Base-by-base conservation (phyloP, 2,797 vertebrate genomes). In the Miichthys miiuy region DNA sequence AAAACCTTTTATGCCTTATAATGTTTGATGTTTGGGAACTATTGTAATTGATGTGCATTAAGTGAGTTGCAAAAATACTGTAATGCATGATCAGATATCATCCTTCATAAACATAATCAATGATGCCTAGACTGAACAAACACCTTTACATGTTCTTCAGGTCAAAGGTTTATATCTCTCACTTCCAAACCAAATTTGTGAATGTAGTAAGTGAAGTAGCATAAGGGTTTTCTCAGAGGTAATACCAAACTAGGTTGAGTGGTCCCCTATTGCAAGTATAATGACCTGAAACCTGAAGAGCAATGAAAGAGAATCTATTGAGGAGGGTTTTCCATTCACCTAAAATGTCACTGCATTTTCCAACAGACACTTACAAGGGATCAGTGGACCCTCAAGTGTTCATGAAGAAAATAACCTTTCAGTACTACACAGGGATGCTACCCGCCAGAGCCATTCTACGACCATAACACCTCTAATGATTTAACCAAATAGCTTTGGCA, bases 361-460 rank as follows among this genome's bases (percentile, higher is more conserved):
- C 95, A 94, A 95, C 94, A 94, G 94, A 94, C 88, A 95, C 95
- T 95, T 95, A 95, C 95, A 91, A 89, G 90, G 89, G 90, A 93
- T 94, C 93, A 94, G 91, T 92, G 90, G 93, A 93, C 92, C 89
- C 89, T 93, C 88, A 93, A 94, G 91, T 92, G 91, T 93, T 94
- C 92, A 93, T 92, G 91, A 92, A 93, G 88, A 90, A 95, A 93
- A 94, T 92, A 93, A 93, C 92, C 90, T 93, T 94, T 94, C 88
- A 90, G 82, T 70, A 84, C 82, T 75, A 90, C 85, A 87, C 86
- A 78, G 86, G 83, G 89, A 93, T 91, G 88, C 86, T 84, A 83
- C 90, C 88, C 66, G 60, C 77, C 84, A 72, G 80, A 90, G 84
- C 89, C 89, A 75, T 86, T 90, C 84, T 73, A 85, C 18, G 82